A percentile compares a stretch with the other conserved stretches of the same genome.
phyloP scores from a whole-genome alignment of 2,888 invertebrate genomes.

The Drosophila helvetica region DNA sequence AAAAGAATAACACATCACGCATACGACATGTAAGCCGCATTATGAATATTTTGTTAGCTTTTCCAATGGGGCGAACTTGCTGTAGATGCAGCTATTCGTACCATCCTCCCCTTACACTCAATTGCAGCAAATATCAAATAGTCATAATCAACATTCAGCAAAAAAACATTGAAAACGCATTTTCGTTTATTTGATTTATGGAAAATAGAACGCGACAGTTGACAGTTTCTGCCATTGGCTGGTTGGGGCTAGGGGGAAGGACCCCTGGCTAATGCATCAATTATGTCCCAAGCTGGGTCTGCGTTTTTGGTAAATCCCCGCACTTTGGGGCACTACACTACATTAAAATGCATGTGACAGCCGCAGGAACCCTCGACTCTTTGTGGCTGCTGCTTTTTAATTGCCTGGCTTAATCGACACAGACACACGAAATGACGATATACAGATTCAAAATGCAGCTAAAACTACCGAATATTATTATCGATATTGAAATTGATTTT shows the following conservation, averaged over 20 bases:
- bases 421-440: constrained; percentile 24
- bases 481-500: constrained; percentile 56
- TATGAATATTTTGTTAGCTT: constrained; percentile 72
- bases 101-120: constrained; percentile 9
- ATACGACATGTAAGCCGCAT: constrained; percentile 77
- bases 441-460: neutral
- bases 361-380: constrained; percentile 36
- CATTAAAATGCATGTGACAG: constrained; percentile 57
- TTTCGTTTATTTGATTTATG: constrained; percentile 75
- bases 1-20: constrained; percentile 73
- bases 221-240: constrained; percentile 44
- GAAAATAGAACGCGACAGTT: constrained; percentile 61
- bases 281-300: constrained; percentile 55
- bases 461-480: constrained; percentile 43
- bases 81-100: constrained; percentile 11
- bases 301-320: constrained; percentile 15
- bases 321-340: constrained; percentile 10
- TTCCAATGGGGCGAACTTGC: constrained; percentile 34
- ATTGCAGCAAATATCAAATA: constrained; percentile 54
- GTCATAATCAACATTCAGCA: constrained; percentile 66
- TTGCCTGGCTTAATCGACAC: constrained; percentile 56
- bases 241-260: constrained; percentile 14
- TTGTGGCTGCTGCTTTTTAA: constrained; percentile 65
- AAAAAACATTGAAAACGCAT: constrained; percentile 74
- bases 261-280: constrained; percentile 72